phyloP scores from a whole-genome alignment of 2,888 invertebrate species.

The Nesidiocoris tenuis region DNA sequence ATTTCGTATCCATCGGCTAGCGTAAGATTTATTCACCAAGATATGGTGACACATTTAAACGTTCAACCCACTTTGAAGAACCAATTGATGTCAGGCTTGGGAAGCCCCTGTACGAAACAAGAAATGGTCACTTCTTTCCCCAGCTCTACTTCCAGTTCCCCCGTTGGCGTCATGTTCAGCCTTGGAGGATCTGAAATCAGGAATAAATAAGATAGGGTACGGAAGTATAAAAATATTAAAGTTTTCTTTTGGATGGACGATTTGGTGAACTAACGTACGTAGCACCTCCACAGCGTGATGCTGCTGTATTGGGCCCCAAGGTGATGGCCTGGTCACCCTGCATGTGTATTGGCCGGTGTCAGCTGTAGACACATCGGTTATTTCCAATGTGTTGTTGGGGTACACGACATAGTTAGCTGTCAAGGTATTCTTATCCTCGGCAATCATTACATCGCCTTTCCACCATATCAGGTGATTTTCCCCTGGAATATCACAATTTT shows the following conservation, averaged over 20 bases:
- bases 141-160: conserved; percentile 69
- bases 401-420: conserved; percentile 62
- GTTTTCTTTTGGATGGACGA: too few species aligned
- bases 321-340: conserved; percentile 64
- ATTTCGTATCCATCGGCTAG: too few species aligned
- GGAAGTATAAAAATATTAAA: too few species aligned
- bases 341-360: conserved; percentile 71
- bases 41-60: too few species aligned
- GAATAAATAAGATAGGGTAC: neutral
- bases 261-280: conserved; percentile 62
- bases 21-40: too few species aligned
- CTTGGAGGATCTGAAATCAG: conserved; percentile 65
- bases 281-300: conserved; percentile 76
- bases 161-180: conserved; percentile 66
- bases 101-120: conserved; percentile 71
- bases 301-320: conserved; percentile 70
- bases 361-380: conserved; percentile 59
- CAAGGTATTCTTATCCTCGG: conserved; percentile 59
- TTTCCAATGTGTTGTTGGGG: conserved; percentile 71
- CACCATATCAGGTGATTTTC: conserved; percentile 69
- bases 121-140: conserved; percentile 74
- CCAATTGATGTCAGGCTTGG: conserved; percentile 73
- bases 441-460: conserved; percentile 64
- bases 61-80: conserved; percentile 61
- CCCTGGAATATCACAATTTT: too few species aligned